phyloP scores from a whole-genome alignment of 2,888 invertebrate genomes.

The Sicus ferrugineus region DNA sequence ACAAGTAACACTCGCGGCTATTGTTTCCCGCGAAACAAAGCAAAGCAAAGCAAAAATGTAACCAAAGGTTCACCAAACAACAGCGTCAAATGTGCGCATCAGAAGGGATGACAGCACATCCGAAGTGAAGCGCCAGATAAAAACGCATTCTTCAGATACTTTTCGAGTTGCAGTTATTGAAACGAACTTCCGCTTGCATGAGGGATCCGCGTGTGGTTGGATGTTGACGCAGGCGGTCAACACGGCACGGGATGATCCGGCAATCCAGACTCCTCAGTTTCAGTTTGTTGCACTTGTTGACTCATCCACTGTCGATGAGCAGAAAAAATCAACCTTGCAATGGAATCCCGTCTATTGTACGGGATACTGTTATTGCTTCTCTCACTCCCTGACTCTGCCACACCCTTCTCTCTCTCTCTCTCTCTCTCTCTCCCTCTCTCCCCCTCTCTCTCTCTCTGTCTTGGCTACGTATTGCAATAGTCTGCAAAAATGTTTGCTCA shows the following conservation, averaged over 20 bases:
- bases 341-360: not conserved
- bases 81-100: not conserved
- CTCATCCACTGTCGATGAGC: slow-evolving; percentile 17
- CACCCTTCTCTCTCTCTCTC: not conserved
- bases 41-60: not conserved
- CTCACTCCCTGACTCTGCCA: not conserved
- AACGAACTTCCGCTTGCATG: not conserved
- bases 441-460: not conserved
- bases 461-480: slow-evolving; percentile 28
- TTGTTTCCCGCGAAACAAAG: not conserved
- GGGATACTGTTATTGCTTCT: not conserved
- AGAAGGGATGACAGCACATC: not conserved
- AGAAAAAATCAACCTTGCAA: slow-evolving; percentile 19
- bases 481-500: slow-evolving; percentile 35
- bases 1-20: not conserved
- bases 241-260: not conserved
- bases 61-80: not conserved
- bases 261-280: slow-evolving; percentile 17
- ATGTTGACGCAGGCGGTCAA: not conserved
- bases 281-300: slow-evolving; percentile 25
- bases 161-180: not conserved
- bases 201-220: not conserved
- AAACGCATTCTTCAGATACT: slow-evolving; percentile 12
- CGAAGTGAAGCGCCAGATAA: not conserved
- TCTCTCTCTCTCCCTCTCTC: too few species aligned